A percentile compares a stretch with the other conserved stretches of the same genome.
Evolutionary conservation across 2,888 invertebrate genomes (phyloP).

Genomic region (Electrophaes corylata): DNA sequence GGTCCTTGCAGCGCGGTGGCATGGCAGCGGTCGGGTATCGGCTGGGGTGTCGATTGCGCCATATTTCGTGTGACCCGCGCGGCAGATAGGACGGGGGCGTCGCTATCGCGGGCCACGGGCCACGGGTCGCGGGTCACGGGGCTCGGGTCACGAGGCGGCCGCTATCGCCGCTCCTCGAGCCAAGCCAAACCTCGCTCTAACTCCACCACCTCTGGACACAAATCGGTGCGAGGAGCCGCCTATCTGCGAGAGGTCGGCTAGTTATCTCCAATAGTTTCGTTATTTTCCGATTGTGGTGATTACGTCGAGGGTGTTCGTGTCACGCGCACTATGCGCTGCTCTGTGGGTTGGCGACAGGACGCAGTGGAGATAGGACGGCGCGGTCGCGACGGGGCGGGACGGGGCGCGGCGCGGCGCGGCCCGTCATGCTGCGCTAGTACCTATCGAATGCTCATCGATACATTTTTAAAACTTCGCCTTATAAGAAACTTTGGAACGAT

Average conservation of each 20-base stretch:
- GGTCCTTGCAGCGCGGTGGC: not conserved
- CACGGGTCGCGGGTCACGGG: no score
- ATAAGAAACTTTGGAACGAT: no score
- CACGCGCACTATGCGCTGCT: slow-evolving; percentile 1
- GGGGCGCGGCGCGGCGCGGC: no score
- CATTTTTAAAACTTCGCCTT: no score
- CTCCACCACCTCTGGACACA: not conserved
- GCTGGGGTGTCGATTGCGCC: slow-evolving; percentile 22
- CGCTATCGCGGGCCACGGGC: slow-evolving; percentile 55
- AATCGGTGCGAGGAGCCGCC: slow-evolving; percentile 35
- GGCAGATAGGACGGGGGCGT: slow-evolving; percentile 53
- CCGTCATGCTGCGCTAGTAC: no score
- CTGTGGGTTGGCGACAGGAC: slow-evolving; percentile 9
- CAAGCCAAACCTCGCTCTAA: slow-evolving; percentile 32
- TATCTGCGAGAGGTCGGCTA: slow-evolving; percentile 46
- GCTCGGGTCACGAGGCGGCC: slow-evolving; percentile 55
- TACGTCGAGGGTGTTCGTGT: slow-evolving; percentile 44
- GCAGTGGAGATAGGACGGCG: not conserved
- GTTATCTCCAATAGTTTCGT: slow-evolving; percentile 63
- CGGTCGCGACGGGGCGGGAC: slow-evolving; percentile 13
- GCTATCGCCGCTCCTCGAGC: not conserved
- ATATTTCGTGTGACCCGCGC: slow-evolving; percentile 32
- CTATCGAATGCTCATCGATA: no score
- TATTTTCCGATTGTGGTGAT: slow-evolving; percentile 74
- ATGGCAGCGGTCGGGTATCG: no score